Percentiles rank a stretch among this genome's conserved stretches.
Evolutionary conservation across 2,888 invertebrate genomes (phyloP).

Genomic region (Sipha maydis): DNA sequence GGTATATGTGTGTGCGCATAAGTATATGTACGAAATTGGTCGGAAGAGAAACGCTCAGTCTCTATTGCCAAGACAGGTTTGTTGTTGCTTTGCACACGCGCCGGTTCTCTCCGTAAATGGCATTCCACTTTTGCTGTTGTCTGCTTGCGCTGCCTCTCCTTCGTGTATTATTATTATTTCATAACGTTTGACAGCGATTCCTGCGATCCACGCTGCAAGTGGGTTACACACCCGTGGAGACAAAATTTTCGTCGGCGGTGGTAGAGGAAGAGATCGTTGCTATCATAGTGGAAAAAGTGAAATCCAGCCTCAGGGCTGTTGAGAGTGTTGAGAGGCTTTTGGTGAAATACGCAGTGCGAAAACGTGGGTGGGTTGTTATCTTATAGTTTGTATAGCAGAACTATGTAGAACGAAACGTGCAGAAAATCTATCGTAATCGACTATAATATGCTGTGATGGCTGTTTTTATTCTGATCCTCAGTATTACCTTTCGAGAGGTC

Average conservation of each 20-base stretch:
- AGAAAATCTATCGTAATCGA: not conserved
- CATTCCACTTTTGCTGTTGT: constrained; percentile 37
- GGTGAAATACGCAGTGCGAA: not conserved
- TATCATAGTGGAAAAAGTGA: not conserved
- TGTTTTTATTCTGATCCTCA: not conserved
- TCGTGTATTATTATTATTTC: not conserved
- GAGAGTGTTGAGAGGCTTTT: not conserved
- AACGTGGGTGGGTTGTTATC: not conserved
- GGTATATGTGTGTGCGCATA: not conserved
- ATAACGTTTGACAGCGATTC: not conserved
- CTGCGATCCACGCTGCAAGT: not conserved
- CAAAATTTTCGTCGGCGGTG: not conserved
- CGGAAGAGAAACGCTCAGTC: constrained; percentile 49
- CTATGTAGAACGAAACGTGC: not conserved
- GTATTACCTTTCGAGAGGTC: not conserved
- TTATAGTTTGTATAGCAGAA: not conserved
- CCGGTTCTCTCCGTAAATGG: constrained; percentile 47
- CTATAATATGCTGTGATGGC: not conserved
- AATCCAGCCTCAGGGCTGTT: not conserved
- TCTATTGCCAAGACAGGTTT: constrained; percentile 39
- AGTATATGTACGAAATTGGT: constrained; percentile 9
- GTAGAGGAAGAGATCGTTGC: not conserved
- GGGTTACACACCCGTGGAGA: not conserved
- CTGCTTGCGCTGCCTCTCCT: not conserved
- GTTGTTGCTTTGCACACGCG: constrained; percentile 43